Percentiles rank a stretch among this genome's conserved stretches.
Evolutionary conservation across 2,888 invertebrate genomes (phyloP).

Genomic region (Pyrochroa serraticornis): DNA sequence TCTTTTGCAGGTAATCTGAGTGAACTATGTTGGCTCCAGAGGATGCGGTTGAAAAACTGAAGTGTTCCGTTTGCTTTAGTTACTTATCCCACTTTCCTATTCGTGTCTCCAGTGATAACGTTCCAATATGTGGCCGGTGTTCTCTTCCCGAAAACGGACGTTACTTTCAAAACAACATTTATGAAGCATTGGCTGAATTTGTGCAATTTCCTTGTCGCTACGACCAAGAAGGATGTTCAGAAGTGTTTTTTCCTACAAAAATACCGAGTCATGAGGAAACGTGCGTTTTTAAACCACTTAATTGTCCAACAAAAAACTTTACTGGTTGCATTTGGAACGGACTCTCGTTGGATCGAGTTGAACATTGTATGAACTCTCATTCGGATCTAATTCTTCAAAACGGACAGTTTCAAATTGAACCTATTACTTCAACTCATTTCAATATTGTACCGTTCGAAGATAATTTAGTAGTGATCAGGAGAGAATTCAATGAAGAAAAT

Average conservation of each 20-base stretch:
- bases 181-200: neutral
- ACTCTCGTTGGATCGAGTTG: neutral
- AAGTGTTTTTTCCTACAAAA: neutral
- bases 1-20: too few species aligned
- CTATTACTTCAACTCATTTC: neutral
- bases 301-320: neutral
- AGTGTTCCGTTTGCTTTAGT: neutral
- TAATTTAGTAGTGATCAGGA: neutral
- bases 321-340: neutral
- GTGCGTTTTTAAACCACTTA: neutral
- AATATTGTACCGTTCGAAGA: neutral
- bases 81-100: constrained; percentile 1
- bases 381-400: neutral
- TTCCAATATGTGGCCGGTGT: neutral
- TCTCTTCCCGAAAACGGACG: neutral
- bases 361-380: neutral
- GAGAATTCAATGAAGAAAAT: neutral
- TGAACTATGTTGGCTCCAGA: too few species aligned
- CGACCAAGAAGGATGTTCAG: neutral
- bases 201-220: neutral
- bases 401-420: neutral
- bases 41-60: too few species aligned
- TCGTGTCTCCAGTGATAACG: neutral
- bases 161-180: neutral
- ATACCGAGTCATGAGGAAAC: neutral